A percentile compares a stretch with the other conserved stretches of the same genome.
These are phyloP conservation scores for Glossosoma conforme DNA, from an alignment of 1,140 invertebrate genomes.

Conservation along the genomic window DNA sequence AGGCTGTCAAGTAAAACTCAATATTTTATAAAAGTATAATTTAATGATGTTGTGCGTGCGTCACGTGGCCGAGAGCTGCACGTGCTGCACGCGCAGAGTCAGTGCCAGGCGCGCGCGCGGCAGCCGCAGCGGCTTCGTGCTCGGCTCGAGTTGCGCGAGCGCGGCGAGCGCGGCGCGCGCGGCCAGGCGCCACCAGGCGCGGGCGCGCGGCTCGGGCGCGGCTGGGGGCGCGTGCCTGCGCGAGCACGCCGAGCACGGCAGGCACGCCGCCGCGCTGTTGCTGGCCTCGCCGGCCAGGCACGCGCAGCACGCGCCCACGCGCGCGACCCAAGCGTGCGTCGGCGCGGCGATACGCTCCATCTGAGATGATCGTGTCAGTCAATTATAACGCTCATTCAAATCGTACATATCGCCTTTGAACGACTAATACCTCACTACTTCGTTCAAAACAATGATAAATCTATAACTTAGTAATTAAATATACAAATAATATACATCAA, in stretches of 20 bases:
- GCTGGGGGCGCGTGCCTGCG: constrained; percentile 13
- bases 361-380: no score
- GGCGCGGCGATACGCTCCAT: constrained; percentile 45
- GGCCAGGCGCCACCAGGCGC: constrained; percentile 23
- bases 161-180: constrained; percentile 9
- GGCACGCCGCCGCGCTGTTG: no score
- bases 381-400: no score
- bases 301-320: constrained; percentile 17
- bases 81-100: constrained; percentile 1
- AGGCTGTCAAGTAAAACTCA: no score
- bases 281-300: constrained; percentile 32
- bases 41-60: constrained; percentile 1
- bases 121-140: constrained; percentile 6
- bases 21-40: no score
- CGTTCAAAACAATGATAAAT: no score
- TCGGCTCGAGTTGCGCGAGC: constrained; percentile 19
- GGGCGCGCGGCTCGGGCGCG: constrained; percentile 4
- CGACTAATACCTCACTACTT: no score
- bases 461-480: no score
- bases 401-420: no score
- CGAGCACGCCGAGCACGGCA: constrained; percentile 38
- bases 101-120: constrained; percentile 9
- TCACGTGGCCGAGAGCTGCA: background rate
- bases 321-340: constrained; percentile 39
- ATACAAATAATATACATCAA: no score